Evolutionary conservation across 2,113 vertebrate genomes (phyloP), one percentile per base, ranked within the genome.

Genomic region (Myocastor coypus): DNA sequence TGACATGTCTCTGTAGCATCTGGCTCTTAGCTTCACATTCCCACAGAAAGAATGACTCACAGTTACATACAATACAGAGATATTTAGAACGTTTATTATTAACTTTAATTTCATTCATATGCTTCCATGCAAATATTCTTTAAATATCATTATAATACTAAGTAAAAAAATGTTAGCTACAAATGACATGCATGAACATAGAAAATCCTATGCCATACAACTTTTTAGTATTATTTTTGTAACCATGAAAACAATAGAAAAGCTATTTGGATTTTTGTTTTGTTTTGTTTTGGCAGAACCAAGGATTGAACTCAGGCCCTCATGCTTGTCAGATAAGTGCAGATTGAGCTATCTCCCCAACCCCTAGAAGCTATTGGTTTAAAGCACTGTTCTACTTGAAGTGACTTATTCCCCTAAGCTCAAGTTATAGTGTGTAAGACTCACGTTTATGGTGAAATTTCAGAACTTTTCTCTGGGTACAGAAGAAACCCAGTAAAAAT

Each of bases 401-500:
- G 22, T 85, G 71, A 75, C 30, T 78, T 68, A 94, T 42, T 64
- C 52, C 69, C 63, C 75, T 94, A 55, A 93, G 75, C 34, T 26
- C 80, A 92, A 71, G 89, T 37, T 93, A n/a, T 1, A 26, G 0
- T 2, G n/a, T n/a, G 37, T 40, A 75, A 90, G 34, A 7, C 37
- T 4, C 7, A 87, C 42, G 20, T 16, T 97, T 97, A 98, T 0
- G 98, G 89, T 30, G 97, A 75, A 8, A 94, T 94, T 84, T 98
- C 96, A 3, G 92, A 68, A 3, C 71, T 57, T 64, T 98, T 97
- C 84, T 99, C 99, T 0, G 99, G 98, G 94, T 99, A 99, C 46
- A 99, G 98, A 95, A 99, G 98, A 95, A 99, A 99, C 17, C 99
- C 99, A 2, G 99, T 99, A 92, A 99, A 99, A 98, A 99, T 97